Conservation (phyloP, 1,140 invertebrate species). For the Drosophila tropicalis region DNA sequence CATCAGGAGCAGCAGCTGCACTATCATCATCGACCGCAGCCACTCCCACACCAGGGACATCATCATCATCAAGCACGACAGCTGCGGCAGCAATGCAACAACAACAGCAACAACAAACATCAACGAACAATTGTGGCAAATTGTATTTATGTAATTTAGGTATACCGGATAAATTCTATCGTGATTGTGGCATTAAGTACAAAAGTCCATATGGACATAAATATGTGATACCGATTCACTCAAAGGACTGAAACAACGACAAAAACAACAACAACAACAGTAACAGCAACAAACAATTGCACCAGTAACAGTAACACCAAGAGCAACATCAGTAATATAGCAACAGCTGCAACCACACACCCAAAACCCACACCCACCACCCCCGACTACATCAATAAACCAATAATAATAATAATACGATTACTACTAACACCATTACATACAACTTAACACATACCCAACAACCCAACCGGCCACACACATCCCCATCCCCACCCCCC, state of each 20-base stretch:
- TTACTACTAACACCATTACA: slow-evolving; percentile 15
- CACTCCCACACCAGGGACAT: slow-evolving; percentile 5
- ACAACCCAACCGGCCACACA: no score
- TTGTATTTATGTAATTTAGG: slow-evolving; percentile 94
- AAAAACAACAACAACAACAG: slow-evolving; percentile 33
- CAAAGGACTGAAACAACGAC: slow-evolving; percentile 83
- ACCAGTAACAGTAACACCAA: slow-evolving; percentile 34
- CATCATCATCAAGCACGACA: slow-evolving; percentile 13
- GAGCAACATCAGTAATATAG: slow-evolving; percentile 36
- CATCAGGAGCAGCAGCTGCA: slow-evolving; percentile 48
- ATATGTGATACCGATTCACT: slow-evolving; percentile 93
- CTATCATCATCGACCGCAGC: slow-evolving; percentile 48
- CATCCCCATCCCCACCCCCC: slow-evolving; percentile 4
- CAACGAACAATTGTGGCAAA: slow-evolving; percentile 88
- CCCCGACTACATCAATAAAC: slow-evolving; percentile 13
- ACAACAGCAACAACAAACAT: slow-evolving; percentile 43
- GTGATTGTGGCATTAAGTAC: slow-evolving; percentile 91
- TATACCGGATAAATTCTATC: slow-evolving; percentile 90
- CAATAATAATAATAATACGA: slow-evolving; percentile 19
- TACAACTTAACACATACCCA: slow-evolving; percentile 20
- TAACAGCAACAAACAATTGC: slow-evolving; percentile 36
- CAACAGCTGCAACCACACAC: slow-evolving; percentile 30
- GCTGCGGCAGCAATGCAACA: slow-evolving; percentile 33
- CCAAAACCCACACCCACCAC: no score
- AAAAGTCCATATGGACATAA: slow-evolving; percentile 94